phyloP scores from a whole-genome alignment of 2,797 vertebrate genomes.

The Allobates femoralis region DNA sequence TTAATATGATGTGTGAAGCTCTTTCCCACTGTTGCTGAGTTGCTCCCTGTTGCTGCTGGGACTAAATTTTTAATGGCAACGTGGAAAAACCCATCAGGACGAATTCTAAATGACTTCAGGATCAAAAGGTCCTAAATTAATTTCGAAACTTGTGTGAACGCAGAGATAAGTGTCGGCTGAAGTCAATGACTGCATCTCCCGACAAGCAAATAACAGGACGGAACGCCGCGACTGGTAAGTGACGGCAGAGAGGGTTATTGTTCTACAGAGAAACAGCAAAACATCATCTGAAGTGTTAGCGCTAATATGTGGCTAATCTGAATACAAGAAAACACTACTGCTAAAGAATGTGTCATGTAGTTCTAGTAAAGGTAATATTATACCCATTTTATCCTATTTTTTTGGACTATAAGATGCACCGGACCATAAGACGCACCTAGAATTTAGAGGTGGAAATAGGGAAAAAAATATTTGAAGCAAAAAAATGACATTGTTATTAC shows the following conservation, averaged over 20 bases:
- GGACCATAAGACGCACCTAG: too few relatives aligned
- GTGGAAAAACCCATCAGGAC: conserved; percentile 38
- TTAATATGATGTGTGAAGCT: conserved; percentile 28
- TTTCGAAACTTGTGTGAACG: conserved; percentile 3
- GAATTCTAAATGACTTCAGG: conserved; percentile 48
- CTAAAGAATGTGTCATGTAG: not conserved
- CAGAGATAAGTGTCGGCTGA: not conserved
- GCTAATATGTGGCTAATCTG: not conserved
- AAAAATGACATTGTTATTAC: too few relatives aligned
- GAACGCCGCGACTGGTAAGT: not conserved
- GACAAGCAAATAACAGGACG: not conserved
- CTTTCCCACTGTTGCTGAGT: conserved; percentile 35
- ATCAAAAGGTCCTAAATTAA: conserved; percentile 54
- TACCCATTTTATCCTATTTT: too few relatives aligned
- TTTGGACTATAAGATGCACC: too few relatives aligned
- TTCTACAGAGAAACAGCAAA: not conserved
- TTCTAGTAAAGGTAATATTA: not conserved
- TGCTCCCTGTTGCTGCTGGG: conserved; percentile 35
- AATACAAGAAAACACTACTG: not conserved
- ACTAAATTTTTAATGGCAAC: conserved; percentile 57
- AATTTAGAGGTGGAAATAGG: too few relatives aligned
- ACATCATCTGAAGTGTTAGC: not conserved
- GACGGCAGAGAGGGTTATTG: not conserved
- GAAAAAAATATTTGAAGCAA: too few relatives aligned
- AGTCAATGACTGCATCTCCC: conserved; percentile 22